These are phyloP conservation scores for Sinocyclocheilus maitianheensis DNA, from an alignment of 2,113 vertebrate genomes.

Conservation along the genomic window DNA sequence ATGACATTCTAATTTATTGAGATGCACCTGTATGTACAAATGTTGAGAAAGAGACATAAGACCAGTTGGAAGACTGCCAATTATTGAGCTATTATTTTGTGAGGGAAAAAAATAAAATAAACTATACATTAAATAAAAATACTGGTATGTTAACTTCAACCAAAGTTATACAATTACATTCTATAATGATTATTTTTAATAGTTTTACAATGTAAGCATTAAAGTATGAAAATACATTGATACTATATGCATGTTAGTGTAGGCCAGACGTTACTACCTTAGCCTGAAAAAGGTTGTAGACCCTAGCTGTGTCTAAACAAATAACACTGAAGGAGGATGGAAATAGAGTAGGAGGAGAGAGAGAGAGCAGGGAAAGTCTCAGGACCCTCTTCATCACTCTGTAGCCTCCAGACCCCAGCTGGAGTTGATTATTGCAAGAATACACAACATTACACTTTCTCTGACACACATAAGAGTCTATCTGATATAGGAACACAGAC, in stretches of 20 bases:
- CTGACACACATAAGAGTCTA: conserved; percentile 8
- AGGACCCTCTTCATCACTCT: conserved; percentile 67
- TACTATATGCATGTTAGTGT: background rate
- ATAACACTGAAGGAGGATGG: conserved; percentile 20
- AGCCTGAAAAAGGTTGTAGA: background rate
- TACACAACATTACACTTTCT: background rate
- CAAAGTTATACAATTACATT: background rate
- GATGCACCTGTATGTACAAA: background rate
- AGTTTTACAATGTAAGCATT: background rate
- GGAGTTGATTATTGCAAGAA: conserved; percentile 66
- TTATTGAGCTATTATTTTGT: background rate
- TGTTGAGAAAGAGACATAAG: background rate
- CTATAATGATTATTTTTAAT: background rate
- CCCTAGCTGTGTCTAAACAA: conserved; percentile 8
- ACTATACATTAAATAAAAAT: background rate
- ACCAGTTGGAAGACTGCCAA: background rate
- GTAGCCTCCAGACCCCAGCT: conserved; percentile 76
- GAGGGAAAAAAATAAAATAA: background rate
- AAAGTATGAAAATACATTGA: background rate
- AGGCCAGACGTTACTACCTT: background rate
- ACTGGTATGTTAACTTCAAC: no score
- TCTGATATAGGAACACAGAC: background rate
- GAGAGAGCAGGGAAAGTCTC: conserved; percentile 47
- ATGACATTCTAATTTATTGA: no score
- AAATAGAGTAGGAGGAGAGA: background rate